Evolutionary conservation across 2,113 vertebrate genomes (phyloP).

Genomic region (Dasypus novemcinctus): DNA sequence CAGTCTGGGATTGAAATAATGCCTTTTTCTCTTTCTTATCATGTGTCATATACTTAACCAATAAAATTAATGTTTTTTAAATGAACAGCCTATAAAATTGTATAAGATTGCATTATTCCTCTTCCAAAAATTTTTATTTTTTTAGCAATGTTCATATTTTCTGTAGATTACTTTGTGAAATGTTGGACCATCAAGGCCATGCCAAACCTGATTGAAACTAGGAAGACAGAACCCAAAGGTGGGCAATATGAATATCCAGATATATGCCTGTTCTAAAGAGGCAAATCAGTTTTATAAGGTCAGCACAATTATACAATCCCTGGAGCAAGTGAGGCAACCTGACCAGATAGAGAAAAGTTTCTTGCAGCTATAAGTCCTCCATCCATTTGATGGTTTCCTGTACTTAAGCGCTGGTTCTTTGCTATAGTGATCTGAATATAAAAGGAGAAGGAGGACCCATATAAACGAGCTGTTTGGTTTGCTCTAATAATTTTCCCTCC

Average conservation of each 20-base stretch:
- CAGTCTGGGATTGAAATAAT: neutral
- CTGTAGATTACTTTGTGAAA: neutral
- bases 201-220: neutral
- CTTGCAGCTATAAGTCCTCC: neutral
- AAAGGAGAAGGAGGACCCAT: neutral
- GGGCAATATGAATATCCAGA: neutral
- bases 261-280: neutral
- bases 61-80: neutral
- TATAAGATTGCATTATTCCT: neutral
- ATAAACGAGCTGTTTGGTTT: neutral
- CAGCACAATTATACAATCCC: neutral
- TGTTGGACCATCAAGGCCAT: neutral
- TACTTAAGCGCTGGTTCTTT: neutral
- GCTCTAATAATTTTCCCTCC: neutral
- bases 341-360: neutral
- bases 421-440: neutral
- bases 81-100: neutral
- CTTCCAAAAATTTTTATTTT: neutral
- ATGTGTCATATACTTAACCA: neutral
- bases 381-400: neutral
- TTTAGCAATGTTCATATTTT: neutral
- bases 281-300: neutral
- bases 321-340: neutral
- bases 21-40: neutral
- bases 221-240: neutral